Evolutionary conservation across 1,140 invertebrate species (phyloP).

Genomic region (Scaptomyza graminum): DNA sequence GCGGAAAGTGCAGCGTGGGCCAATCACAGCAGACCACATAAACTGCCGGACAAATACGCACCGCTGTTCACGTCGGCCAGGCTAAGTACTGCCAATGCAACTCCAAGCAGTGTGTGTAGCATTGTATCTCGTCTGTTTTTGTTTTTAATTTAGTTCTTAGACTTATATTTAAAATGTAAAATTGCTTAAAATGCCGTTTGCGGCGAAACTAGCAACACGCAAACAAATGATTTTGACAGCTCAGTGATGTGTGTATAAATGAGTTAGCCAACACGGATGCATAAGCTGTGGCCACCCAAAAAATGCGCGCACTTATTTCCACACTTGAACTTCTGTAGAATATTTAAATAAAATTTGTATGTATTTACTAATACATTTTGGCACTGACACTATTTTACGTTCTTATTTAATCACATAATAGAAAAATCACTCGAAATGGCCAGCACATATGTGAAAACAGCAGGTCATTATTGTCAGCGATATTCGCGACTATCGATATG

Average conservation of each 20-base stretch:
- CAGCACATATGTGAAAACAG: background rate
- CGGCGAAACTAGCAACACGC: conserved; percentile 55
- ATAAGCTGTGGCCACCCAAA: background rate
- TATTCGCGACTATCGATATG: conserved; percentile 16
- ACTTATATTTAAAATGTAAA: conserved; percentile 19
- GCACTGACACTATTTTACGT: too few relatives aligned
- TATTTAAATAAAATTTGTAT: too few relatives aligned
- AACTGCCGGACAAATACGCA: conserved; percentile 41
- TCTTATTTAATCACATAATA: too few relatives aligned
- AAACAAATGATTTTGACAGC: conserved; percentile 61
- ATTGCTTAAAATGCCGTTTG: background rate
- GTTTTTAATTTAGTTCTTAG: conserved; percentile 34
- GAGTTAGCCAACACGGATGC: background rate
- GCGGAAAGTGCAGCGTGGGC: conserved; percentile 54
- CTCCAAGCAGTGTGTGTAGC: conserved; percentile 52
- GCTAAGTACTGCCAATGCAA: conserved; percentile 50
- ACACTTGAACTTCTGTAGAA: too few relatives aligned
- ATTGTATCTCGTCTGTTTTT: conserved; percentile 25
- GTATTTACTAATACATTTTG: too few relatives aligned
- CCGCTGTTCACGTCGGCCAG: conserved; percentile 49
- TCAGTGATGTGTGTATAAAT: background rate
- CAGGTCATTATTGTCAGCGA: background rate
- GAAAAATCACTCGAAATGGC: too few relatives aligned
- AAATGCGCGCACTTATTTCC: too few relatives aligned
- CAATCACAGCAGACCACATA: conserved; percentile 82